A percentile compares a stretch with the other conserved stretches of the same genome.
These are phyloP conservation scores for Globia sparganii DNA, from an alignment of 2,888 invertebrate genomes.

Conservation along the genomic window DNA sequence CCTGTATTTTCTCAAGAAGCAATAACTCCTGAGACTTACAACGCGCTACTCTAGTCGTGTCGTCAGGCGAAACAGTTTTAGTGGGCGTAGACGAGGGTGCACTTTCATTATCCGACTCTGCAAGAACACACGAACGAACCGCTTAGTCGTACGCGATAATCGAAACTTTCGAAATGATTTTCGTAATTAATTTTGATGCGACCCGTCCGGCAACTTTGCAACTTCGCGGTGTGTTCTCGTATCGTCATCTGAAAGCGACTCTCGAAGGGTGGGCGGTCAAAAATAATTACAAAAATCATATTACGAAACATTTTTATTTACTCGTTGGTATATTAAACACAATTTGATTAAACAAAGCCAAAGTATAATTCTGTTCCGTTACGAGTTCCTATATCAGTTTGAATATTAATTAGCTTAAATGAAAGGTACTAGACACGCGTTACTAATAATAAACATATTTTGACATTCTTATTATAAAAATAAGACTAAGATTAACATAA, in stretches of 20 bases:
- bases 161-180: constrained; percentile 79
- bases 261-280: constrained; percentile 83
- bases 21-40: constrained; percentile 93
- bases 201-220: constrained; percentile 76
- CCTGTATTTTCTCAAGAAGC: constrained; percentile 92
- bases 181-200: constrained; percentile 89
- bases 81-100: constrained; percentile 91
- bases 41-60: constrained; percentile 76
- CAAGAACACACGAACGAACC: constrained; percentile 92
- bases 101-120: constrained; percentile 95
- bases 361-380: constrained; percentile 82
- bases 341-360: constrained; percentile 89
- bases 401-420: constrained; percentile 85
- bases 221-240: constrained; percentile 85
- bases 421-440: constrained; percentile 85
- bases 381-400: constrained; percentile 84
- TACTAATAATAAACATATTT: constrained; percentile 84
- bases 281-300: constrained; percentile 91
- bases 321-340: constrained; percentile 89
- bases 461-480: constrained; percentile 85
- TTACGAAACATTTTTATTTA: constrained; percentile 90
- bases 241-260: constrained; percentile 81
- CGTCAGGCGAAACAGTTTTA: constrained; percentile 82
- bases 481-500: constrained; percentile 88
- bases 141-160: constrained; percentile 75